Evolutionary conservation across 2,888 invertebrate species (phyloP).

Genomic region (Drosophila diplacantha): DNA sequence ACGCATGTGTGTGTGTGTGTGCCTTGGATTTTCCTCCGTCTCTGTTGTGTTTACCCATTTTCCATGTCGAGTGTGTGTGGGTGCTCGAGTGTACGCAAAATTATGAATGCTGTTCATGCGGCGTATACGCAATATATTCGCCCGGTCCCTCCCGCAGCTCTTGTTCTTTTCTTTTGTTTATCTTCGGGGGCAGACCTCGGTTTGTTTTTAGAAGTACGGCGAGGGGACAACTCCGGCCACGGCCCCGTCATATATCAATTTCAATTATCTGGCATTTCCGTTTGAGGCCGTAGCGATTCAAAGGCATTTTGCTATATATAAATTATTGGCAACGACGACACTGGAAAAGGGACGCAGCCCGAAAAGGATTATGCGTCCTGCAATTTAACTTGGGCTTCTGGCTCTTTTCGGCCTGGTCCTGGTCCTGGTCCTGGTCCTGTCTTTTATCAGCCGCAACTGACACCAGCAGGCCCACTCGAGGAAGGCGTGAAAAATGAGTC

Average conservation of each 20-base stretch:
- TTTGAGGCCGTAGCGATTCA: slow-evolving; percentile 23
- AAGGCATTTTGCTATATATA: slow-evolving; percentile 59
- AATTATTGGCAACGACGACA: slow-evolving; percentile 62
- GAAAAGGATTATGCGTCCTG: slow-evolving; percentile 67
- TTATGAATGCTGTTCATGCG: slow-evolving; percentile 58
- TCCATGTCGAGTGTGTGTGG: slow-evolving; percentile 39
- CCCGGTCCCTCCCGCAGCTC: slow-evolving; percentile 10
- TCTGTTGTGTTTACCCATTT: slow-evolving; percentile 63
- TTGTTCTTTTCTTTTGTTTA: slow-evolving; percentile 48
- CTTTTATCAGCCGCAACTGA: slow-evolving; percentile 68
- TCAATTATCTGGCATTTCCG: slow-evolving; percentile 63
- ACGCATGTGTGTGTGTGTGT: slow-evolving; percentile 13
- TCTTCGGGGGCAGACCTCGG: slow-evolving; percentile 50
- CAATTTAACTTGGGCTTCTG: slow-evolving; percentile 44
- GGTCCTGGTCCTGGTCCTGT: slow-evolving; percentile 44
- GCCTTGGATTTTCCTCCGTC: slow-evolving; percentile 39
- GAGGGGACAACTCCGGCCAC: slow-evolving; percentile 44
- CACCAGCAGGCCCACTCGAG: slow-evolving; percentile 44
- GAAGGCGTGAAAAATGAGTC: slow-evolving; percentile 70
- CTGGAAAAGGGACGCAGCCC: slow-evolving; percentile 54
- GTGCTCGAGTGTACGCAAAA: slow-evolving; percentile 43
- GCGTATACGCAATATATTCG: slow-evolving; percentile 68
- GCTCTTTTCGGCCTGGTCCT: not conserved
- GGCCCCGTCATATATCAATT: slow-evolving; percentile 68
- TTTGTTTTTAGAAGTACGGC: slow-evolving; percentile 44